Percentiles rank a stretch among this genome's conserved stretches.
These are phyloP conservation scores for Homalodisca vitripennis DNA, from an alignment of 1,140 invertebrate species.

Conservation along the genomic window DNA sequence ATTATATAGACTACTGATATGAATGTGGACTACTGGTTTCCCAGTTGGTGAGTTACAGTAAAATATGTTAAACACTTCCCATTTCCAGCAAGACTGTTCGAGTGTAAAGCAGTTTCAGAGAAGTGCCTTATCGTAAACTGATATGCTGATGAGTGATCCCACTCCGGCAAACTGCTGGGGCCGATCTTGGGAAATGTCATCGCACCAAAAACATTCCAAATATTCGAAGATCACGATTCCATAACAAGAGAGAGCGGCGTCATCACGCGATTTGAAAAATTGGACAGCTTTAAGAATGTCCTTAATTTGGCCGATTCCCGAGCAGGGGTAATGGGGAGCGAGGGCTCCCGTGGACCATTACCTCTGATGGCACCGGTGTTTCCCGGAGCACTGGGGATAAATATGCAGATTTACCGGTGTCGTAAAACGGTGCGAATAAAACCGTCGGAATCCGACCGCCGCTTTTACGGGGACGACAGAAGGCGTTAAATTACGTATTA, in stretches of 20 bases:
- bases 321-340: neutral
- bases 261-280: constrained; percentile 20
- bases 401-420: constrained; percentile 19
- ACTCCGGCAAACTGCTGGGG: no score
- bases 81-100: no score
- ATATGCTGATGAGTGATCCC: no score
- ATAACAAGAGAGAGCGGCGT: constrained; percentile 10
- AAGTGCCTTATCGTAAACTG: no score
- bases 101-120: no score
- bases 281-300: constrained; percentile 5
- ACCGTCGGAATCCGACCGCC: constrained; percentile 8
- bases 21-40: no score
- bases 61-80: no score
- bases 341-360: constrained; percentile 14
- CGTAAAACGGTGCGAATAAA: constrained; percentile 16
- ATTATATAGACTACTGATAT: no score
- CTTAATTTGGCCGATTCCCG: constrained; percentile 5
- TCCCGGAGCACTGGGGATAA: neutral
- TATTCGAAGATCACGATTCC: constrained; percentile 5
- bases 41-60: no score
- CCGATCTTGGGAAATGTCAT: constrained; percentile 2
- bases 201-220: neutral
- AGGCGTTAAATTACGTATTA: constrained; percentile 19
- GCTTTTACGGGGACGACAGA: constrained; percentile 13
- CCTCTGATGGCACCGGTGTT: neutral